Conservation (phyloP, 1,140 invertebrate genomes). For the Diabrotica virgifera region DNA sequence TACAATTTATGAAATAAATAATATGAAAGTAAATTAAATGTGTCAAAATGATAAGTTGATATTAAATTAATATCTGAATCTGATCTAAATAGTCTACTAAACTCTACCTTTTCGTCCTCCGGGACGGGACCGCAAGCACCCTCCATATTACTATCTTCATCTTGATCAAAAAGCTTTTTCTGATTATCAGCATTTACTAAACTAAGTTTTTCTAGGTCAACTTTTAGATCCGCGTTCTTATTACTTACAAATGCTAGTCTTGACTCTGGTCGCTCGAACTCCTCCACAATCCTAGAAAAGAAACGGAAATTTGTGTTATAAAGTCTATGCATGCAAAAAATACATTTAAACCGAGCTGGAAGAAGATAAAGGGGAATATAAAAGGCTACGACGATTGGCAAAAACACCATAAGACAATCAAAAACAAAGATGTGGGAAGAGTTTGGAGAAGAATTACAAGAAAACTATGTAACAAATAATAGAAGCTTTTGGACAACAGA, state of each 20-base stretch:
- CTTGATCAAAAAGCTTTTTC: conserved; percentile 29
- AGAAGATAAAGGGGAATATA: too few species aligned
- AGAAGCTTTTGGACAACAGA: too few species aligned
- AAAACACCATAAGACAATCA: too few species aligned
- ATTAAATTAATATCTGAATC: not conserved
- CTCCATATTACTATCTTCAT: conserved; percentile 25
- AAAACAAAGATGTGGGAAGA: too few species aligned
- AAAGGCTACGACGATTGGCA: too few species aligned
- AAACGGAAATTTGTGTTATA: conserved; percentile 7
- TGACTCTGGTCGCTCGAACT: conserved; percentile 53
- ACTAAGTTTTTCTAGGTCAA: conserved; percentile 43
- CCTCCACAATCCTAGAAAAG: conserved; percentile 37
- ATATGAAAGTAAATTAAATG: too few species aligned
- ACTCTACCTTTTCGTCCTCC: conserved; percentile 35
- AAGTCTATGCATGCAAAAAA: not conserved
- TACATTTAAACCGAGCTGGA: too few species aligned
- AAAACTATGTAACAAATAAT: too few species aligned
- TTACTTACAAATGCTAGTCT: conserved; percentile 50
- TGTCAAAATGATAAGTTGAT: too few species aligned
- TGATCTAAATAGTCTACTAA: not conserved
- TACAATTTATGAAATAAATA: too few species aligned
- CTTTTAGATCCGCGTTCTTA: conserved; percentile 41
- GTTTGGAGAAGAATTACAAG: too few species aligned
- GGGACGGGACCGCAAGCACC: conserved; percentile 29
- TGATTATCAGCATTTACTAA: conserved; percentile 40